Evolutionary conservation across 2,113 vertebrate species (phyloP), one percentile per base, ranked within the genome.

Genomic region (Pandion haliaetus): DNA sequence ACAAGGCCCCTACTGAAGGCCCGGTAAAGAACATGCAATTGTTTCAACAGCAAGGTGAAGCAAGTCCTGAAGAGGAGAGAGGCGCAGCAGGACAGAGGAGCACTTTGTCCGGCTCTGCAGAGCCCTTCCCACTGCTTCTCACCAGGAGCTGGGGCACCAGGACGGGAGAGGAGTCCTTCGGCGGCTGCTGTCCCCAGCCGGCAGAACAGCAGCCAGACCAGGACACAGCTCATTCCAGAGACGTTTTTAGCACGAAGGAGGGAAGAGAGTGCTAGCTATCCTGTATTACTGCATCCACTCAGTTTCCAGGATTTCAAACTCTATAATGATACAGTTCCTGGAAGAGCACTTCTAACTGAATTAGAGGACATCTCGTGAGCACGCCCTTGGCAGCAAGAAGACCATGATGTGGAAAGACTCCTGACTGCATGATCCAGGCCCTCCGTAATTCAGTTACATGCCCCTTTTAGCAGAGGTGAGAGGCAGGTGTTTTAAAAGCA

Each of bases 331-430:
- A 83, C 0, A 16, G 93, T 90, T 95, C 81, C 93, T 91, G 91
- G 94, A 95, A 95, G 40, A 95, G 86, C 74, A 76, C 62, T 95
- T 94, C 85, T 91, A 42, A 94, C 77, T 2, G 7, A 88, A 84
- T 92, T 84, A 95, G 52, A 88, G 86, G 65, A 67, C 57, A 59
- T 79, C 91, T 92, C 36, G 0, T 21, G 61, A 96, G 86, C 82
- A 88, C 14, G 0, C 70, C 88, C 83, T 91, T 73, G 82, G 90
- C 92, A 95, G 73, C 28, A 73, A 54, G 32, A 62, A 0, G 47
- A 20, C 54, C 40, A 3, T 0, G 40, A 77, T 69, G 77, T 71
- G 79, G 52, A 55, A 79, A 85, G 42, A 17, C 54, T 71, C 81
- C 72, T 28, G 80, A 47, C 61, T 38, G 52, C n/a, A 6, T 2